Conservation (phyloP, 1,140 invertebrate species). For the Trypoxylus dichotomus region DNA sequence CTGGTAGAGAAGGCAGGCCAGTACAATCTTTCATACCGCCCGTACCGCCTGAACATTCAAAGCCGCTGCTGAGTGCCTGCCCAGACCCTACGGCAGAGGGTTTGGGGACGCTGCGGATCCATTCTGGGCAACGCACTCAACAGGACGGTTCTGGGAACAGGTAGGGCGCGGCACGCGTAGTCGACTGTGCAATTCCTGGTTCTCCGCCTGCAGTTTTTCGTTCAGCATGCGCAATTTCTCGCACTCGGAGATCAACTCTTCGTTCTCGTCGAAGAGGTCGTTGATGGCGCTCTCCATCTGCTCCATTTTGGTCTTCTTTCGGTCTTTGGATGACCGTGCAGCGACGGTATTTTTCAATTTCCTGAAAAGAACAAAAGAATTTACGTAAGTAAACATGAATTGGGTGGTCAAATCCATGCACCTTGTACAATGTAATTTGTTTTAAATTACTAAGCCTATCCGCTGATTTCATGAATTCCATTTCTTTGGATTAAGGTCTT, state of each 20-base stretch:
- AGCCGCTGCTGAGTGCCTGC: constrained; percentile 61
- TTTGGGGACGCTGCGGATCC: constrained; percentile 76
- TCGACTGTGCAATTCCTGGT: constrained; percentile 60
- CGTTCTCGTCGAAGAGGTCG: constrained; percentile 65
- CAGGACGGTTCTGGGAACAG: constrained; percentile 57
- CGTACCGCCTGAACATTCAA: constrained; percentile 52
- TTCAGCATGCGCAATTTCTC: constrained; percentile 66
- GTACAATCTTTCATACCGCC: constrained; percentile 66
- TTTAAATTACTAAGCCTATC: too few species aligned
- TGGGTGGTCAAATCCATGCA: too few species aligned
- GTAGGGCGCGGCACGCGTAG: constrained; percentile 54
- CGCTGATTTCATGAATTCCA: too few species aligned
- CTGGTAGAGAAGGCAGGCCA: constrained; percentile 78
- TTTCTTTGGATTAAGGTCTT: too few species aligned
- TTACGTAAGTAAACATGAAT: too few species aligned
- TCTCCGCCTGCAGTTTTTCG: constrained; percentile 66
- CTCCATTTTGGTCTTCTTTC: constrained; percentile 92
- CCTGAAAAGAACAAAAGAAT: constrained; percentile 57
- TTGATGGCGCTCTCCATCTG: constrained; percentile 79
- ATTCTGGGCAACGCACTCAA: constrained; percentile 61
- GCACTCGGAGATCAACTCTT: constrained; percentile 66
- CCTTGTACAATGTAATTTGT: too few species aligned
- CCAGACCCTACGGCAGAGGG: constrained; percentile 82
- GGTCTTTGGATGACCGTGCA: constrained; percentile 94
- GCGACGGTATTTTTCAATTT: constrained; percentile 97